Conservation (phyloP, 2,888 invertebrate genomes). For the Patella pellucida region DNA sequence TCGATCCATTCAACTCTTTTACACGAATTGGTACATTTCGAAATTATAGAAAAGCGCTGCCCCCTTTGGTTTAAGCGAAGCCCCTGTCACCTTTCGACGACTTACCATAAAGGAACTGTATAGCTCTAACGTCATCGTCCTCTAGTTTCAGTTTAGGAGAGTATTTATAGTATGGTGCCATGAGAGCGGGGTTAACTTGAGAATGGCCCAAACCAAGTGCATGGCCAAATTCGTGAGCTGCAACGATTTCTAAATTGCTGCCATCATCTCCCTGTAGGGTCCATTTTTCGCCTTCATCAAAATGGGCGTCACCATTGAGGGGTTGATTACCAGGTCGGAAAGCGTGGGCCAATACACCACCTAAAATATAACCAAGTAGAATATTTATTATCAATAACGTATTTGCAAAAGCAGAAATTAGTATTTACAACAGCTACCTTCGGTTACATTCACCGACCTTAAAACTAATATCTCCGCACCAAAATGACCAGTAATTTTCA, state of each 20-base stretch:
- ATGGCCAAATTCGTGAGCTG: slow-evolving; percentile 70
- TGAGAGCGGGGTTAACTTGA: slow-evolving; percentile 53
- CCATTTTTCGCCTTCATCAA: slow-evolving; percentile 69
- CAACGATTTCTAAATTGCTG: slow-evolving; percentile 57
- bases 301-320: slow-evolving; percentile 62
- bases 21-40: too few relatives aligned
- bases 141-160: slow-evolving; percentile 50
- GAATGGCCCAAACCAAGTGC: slow-evolving; percentile 68
- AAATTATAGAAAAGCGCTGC: too few relatives aligned
- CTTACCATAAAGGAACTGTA: slow-evolving; percentile 64
- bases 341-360: slow-evolving; percentile 64
- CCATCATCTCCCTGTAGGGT: slow-evolving; percentile 43
- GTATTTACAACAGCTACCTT: too few relatives aligned
- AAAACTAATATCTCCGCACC: too few relatives aligned
- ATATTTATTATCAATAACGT: neutral
- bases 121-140: slow-evolving; percentile 61
- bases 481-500: too few relatives aligned
- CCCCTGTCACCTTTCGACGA: neutral
- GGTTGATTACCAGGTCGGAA: slow-evolving; percentile 57
- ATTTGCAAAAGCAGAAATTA: neutral
- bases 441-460: too few relatives aligned
- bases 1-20: too few relatives aligned
- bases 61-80: too few relatives aligned
- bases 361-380: slow-evolving; percentile 33
- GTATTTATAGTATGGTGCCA: slow-evolving; percentile 65